Percentiles rank a stretch among this genome's conserved stretches.
Conservation (phyloP, 2,113 vertebrate genomes). For the Macrotus californicus region DNA sequence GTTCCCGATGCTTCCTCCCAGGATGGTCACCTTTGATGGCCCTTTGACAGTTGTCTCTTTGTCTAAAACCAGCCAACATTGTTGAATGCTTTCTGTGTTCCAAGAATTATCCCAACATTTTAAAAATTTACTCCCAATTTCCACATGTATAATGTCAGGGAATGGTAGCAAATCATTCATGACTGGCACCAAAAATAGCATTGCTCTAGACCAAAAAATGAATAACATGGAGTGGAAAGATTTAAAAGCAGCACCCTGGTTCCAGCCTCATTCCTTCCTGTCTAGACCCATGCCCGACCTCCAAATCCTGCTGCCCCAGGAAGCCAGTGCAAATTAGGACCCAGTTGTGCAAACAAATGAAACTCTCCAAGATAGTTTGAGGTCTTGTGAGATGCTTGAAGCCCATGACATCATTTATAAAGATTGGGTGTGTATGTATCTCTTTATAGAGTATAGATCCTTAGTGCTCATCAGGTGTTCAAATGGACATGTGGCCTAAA, state of each 20-base stretch:
- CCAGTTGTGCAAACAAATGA: background rate
- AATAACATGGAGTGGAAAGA: background rate
- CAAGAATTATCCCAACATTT: background rate
- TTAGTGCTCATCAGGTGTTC: background rate
- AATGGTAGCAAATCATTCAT: background rate
- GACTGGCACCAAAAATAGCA: background rate
- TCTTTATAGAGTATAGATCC: background rate
- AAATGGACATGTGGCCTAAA: background rate
- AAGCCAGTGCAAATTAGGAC: background rate
- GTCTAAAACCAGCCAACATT: background rate
- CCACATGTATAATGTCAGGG: background rate
- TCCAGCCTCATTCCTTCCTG: background rate
- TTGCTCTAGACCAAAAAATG: background rate
- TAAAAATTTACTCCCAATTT: background rate
- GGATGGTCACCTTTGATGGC: background rate
- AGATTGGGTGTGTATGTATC: background rate
- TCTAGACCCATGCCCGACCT: background rate
- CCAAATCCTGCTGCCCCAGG: background rate
- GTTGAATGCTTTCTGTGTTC: background rate
- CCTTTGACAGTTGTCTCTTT: background rate
- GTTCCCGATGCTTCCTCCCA: background rate
- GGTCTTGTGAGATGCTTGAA: background rate
- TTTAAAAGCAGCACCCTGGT: background rate
- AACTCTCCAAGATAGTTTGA: background rate
- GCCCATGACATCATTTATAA: background rate